Conservation (phyloP, 2,113 vertebrate species). For the Mastomys natalensis region DNA sequence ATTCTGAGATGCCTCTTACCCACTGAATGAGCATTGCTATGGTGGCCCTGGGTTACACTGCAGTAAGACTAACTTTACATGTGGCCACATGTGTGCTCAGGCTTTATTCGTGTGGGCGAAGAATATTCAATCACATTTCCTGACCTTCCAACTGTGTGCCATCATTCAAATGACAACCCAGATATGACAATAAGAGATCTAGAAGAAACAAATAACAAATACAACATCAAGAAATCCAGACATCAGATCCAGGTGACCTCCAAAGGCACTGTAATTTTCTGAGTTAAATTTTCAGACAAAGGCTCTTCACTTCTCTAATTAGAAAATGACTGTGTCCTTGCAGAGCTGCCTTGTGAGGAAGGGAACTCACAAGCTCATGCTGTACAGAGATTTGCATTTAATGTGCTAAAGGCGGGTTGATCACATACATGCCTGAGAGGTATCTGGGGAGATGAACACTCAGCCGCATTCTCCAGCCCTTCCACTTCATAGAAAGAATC, state of each 20-base stretch:
- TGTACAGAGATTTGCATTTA: not conserved
- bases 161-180: not conserved
- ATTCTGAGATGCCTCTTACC: not conserved
- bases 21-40: not conserved
- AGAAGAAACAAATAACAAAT: not conserved
- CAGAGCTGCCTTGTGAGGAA: not conserved
- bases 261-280: not conserved
- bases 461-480: not conserved
- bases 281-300: not conserved
- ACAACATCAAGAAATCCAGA: conserved; percentile 61
- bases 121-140: not conserved
- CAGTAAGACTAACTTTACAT: not conserved
- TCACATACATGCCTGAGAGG: not conserved
- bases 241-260: not conserved
- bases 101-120: not conserved
- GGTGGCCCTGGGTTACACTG: no score
- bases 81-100: not conserved
- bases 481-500: not conserved
- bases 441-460: not conserved
- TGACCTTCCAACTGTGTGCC: not conserved
- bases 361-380: not conserved
- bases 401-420: not conserved
- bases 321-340: not conserved
- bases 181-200: not conserved
- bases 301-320: not conserved